A percentile compares a stretch with the other conserved stretches of the same genome.
Conservation (phyloP, 1,140 invertebrate species). For the Drosophila parabipectinata region DNA sequence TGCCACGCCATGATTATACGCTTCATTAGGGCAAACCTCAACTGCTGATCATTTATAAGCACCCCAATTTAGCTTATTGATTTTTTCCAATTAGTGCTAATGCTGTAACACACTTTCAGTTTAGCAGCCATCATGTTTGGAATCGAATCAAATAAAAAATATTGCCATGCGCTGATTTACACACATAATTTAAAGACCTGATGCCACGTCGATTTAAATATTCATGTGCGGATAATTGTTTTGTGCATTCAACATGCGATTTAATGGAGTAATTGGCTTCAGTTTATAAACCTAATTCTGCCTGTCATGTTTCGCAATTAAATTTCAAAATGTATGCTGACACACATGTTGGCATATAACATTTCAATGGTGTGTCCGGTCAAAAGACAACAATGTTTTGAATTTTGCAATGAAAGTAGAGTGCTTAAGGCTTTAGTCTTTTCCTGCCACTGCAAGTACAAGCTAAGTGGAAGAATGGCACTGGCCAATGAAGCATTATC, state of each 20-base stretch:
- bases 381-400: not conserved
- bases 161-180: no score
- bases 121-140: conserved; percentile 2
- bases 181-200: not conserved
- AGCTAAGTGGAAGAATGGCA: not conserved
- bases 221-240: not conserved
- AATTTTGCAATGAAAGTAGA: not conserved
- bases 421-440: not conserved
- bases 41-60: conserved; percentile 19
- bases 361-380: not conserved
- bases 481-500: conserved; percentile 4
- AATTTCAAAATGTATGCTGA: not conserved
- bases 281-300: conserved; percentile 2
- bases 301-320: conserved; percentile 5
- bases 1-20: conserved; percentile 45
- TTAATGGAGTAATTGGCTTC: conserved; percentile 15
- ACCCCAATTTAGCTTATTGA: conserved; percentile 30
- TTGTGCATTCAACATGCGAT: not conserved
- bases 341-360: not conserved
- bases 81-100: conserved; percentile 18
- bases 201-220: conserved; percentile 14
- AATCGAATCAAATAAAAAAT: conserved; percentile 17
- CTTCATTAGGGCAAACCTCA: conserved; percentile 42
- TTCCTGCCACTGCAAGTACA: not conserved
- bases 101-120: conserved; percentile 15